Evolutionary conservation across 2,888 invertebrate species (phyloP).

Genomic region (Argyra leucocephala): DNA sequence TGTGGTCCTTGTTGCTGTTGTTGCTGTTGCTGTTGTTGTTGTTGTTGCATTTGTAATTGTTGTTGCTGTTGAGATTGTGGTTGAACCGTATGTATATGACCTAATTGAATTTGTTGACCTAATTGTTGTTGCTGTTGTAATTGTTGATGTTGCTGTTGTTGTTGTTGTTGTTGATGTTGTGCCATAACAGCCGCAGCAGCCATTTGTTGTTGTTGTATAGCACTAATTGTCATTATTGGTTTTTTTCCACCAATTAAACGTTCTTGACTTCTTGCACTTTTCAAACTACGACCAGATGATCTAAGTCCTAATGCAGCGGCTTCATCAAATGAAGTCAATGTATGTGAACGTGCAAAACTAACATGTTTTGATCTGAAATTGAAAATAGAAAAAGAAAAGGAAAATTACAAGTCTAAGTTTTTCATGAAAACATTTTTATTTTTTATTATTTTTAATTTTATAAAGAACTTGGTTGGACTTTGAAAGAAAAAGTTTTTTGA

Average conservation of each 20-base stretch:
- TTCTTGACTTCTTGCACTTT: slow-evolving; percentile 53
- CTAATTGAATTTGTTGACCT: slow-evolving; percentile 15
- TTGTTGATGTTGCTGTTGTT: slow-evolving; percentile 15
- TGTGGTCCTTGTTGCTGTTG: slow-evolving; percentile 18
- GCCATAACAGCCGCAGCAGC: slow-evolving; percentile 31
- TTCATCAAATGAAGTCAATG: slow-evolving; percentile 74
- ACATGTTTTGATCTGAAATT: slow-evolving; percentile 71
- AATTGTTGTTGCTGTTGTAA: slow-evolving; percentile 14
- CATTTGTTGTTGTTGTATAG: slow-evolving; percentile 38
- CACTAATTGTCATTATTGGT: slow-evolving; percentile 40
- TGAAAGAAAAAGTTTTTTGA: not conserved
- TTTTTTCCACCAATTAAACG: slow-evolving; percentile 66
- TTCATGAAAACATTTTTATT: not conserved
- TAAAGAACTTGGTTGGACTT: not conserved
- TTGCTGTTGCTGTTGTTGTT: slow-evolving; percentile 8
- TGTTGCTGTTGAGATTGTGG: slow-evolving; percentile 14
- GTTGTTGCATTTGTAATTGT: not conserved
- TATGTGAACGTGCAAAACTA: slow-evolving; percentile 80
- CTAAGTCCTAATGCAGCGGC: slow-evolving; percentile 46
- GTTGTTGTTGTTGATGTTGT: slow-evolving; percentile 15
- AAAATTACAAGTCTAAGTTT: not conserved
- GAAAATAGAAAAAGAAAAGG: slow-evolving; percentile 8
- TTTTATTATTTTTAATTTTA: slow-evolving; percentile 8
- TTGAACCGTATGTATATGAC: slow-evolving; percentile 12
- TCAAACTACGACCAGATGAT: slow-evolving; percentile 40